Evolutionary conservation across 2,113 vertebrate species (phyloP).

Genomic region (Pangasianodon gigas): DNA sequence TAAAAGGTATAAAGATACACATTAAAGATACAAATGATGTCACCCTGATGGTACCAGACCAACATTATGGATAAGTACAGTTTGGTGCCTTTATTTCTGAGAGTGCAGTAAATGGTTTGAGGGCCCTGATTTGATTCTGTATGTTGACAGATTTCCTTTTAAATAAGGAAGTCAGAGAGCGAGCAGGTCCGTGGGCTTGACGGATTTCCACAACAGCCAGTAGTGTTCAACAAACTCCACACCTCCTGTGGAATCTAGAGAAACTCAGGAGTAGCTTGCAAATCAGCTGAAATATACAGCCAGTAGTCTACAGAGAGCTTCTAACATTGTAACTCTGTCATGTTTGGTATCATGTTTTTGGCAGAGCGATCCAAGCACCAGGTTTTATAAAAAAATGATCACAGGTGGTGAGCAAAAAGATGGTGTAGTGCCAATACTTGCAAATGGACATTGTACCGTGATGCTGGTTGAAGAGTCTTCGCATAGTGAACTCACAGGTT

Average conservation of each 20-base stretch:
- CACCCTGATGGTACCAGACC: background rate
- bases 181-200: background rate
- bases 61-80: background rate
- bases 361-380: background rate
- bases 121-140: background rate
- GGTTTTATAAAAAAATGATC: background rate
- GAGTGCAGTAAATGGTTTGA: background rate
- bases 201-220: background rate
- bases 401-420: background rate
- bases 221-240: background rate
- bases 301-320: background rate
- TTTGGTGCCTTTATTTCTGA: background rate
- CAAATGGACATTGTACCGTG: background rate
- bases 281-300: background rate
- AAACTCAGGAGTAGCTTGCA: background rate
- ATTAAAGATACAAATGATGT: no score
- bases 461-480: background rate
- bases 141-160: background rate
- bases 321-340: accelerated
- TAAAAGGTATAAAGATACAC: no score
- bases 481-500: background rate
- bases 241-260: background rate
- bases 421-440: background rate
- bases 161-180: background rate
- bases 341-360: background rate